These are phyloP conservation scores for Aelia acuminata DNA, from an alignment of 2,888 invertebrate species.

Conservation along the genomic window DNA sequence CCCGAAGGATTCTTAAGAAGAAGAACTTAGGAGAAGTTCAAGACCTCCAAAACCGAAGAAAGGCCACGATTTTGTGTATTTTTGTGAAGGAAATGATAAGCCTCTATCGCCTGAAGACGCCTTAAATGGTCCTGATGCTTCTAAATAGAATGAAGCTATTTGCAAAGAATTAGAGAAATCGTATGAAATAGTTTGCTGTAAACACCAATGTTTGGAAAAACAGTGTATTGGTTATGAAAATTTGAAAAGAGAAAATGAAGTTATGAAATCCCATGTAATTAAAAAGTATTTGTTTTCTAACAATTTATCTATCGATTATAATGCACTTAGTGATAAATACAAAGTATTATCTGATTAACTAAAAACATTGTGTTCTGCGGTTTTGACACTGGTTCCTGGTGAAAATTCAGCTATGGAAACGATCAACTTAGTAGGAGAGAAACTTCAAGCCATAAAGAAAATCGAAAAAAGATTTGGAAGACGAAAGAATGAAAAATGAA, in stretches of 20 bases:
- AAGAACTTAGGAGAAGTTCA: too few species aligned
- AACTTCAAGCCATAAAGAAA: background rate
- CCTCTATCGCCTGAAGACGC: too few species aligned
- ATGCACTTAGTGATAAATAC: constrained; percentile 7
- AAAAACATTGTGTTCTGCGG: background rate
- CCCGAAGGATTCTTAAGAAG: too few species aligned
- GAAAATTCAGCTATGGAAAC: background rate
- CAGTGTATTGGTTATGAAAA: constrained; percentile 17
- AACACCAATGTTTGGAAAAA: background rate
- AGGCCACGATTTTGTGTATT: too few species aligned
- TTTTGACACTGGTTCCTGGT: background rate
- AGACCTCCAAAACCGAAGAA: too few species aligned
- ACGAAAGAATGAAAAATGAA: constrained; percentile 35
- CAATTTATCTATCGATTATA: background rate
- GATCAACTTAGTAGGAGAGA: background rate
- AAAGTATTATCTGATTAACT: background rate
- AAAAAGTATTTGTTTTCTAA: background rate
- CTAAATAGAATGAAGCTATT: too few species aligned
- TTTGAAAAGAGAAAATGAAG: constrained; percentile 34
- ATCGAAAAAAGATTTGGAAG: constrained; percentile 45
- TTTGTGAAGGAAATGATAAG: too few species aligned
- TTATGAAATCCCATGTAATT: background rate
- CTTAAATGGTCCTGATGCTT: too few species aligned
- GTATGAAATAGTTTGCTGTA: background rate
- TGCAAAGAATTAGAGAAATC: background rate